These are phyloP conservation scores for Pseudois nayaur DNA, from an alignment of 2,113 vertebrate genomes.

Conservation along the genomic window DNA sequence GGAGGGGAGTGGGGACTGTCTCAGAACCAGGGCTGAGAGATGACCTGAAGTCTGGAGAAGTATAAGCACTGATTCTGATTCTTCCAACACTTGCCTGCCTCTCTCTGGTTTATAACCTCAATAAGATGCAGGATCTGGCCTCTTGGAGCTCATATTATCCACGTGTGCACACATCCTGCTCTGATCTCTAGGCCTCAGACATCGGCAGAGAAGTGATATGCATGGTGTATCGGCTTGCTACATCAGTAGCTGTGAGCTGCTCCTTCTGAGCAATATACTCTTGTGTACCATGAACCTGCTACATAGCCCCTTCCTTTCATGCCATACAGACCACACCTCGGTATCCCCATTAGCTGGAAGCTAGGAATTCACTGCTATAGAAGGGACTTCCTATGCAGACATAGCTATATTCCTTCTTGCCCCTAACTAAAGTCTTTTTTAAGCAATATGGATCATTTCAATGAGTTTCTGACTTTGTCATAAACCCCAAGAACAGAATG, in stretches of 20 bases:
- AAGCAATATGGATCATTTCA: not conserved
- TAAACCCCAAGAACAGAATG: not conserved
- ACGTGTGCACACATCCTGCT: not conserved
- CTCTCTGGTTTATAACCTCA: not conserved
- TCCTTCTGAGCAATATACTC: not conserved
- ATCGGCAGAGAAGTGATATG: not conserved
- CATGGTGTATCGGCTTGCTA: not conserved
- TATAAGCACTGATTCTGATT: not conserved
- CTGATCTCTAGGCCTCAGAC: not conserved
- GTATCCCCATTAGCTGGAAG: not conserved
- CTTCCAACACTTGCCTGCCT: not conserved
- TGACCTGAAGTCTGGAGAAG: not conserved
- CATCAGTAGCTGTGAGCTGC: not conserved
- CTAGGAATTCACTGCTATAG: not conserved
- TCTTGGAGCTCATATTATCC: not conserved
- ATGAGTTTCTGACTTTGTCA: not conserved
- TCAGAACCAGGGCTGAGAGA: not conserved
- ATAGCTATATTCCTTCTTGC: not conserved
- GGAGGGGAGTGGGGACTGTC: accelerated
- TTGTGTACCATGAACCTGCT: not conserved
- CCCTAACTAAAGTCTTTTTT: not conserved
- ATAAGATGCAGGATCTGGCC: not conserved
- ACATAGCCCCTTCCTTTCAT: not conserved
- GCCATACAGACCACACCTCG: accelerated
- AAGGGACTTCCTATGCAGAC: not conserved